Base-by-base conservation (phyloP, 2,888 invertebrate genomes). In the Cataglyphis livida region DNA sequence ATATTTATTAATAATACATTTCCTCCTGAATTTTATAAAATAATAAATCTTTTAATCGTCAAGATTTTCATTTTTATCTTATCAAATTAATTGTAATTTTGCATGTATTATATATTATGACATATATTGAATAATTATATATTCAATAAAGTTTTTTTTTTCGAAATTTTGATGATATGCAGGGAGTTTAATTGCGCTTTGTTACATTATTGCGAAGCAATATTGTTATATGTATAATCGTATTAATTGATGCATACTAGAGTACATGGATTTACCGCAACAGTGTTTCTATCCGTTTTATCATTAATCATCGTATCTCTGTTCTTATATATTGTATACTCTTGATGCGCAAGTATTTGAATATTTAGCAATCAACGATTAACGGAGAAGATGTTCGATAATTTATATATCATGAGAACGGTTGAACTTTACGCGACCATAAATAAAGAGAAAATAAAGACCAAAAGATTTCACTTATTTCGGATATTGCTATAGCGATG, bases 241-340 rank as follows among this genome's bases (percentile, higher is more conserved):
- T 76, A 54, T 76, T 76, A 68, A 76, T 76, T 76, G 54, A 76
- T 76, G 68, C 28, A 32, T 54, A 76, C 28, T 66, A 54, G n/a
- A 76, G 38, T 65, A 41, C n/a, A 54, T 12, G 21, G 54, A 76
- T 68, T 68, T 68, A 57, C 54, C n/a, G 25, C 54, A 76, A 76
- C 66, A 68, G 28, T 41, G 66, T 51, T 54, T 76, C 65, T 76
- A 66, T 54, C 75, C 38, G 28, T 66, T 76, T 76, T 76, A 51
- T 6, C 75, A 54, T 76, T 76, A 68, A 76, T 76, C 54, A 66
- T 76, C 28, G 9, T 75, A 12, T 51, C 66, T 76, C 51, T 38
- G 28, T 68, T 76, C 38, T 68, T n/a, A 54, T 66, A 12, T 54
- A 15, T n/a, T 25, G 9, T 15, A 68, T 41, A 54, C 10, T 10